These are phyloP conservation scores for Leptinotarsa tumamoca DNA, from an alignment of 2,888 invertebrate species.

Conservation along the genomic window DNA sequence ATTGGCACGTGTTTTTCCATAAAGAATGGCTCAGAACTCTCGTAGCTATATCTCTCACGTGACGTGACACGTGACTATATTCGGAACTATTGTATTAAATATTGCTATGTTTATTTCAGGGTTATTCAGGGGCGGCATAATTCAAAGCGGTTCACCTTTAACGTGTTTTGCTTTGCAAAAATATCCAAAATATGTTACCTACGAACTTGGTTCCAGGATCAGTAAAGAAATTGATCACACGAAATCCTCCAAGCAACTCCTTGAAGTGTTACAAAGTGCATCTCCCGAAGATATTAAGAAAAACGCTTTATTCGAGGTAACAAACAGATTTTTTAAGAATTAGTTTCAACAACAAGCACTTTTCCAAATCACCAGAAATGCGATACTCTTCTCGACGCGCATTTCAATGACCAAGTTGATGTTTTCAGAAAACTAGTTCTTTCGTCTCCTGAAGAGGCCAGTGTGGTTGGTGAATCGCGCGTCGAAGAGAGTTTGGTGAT, in stretches of 20 bases:
- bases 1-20: too few species aligned
- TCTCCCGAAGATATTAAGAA: constrained; percentile 14
- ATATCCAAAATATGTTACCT: constrained; percentile 21
- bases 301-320: constrained; percentile 5
- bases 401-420: too few species aligned
- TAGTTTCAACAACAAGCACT: background rate
- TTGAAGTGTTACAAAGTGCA: background rate
- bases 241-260: constrained; percentile 1
- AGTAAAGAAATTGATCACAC: background rate
- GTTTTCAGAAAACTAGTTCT: too few species aligned
- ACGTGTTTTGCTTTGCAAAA: constrained; percentile 18
- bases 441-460: too few species aligned
- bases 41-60: too few species aligned
- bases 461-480: too few species aligned
- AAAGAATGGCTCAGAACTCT: too few species aligned
- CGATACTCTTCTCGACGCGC: too few species aligned
- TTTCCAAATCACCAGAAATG: background rate
- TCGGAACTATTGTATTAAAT: too few species aligned
- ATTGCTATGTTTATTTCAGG: constrained; percentile 8
- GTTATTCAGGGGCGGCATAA: constrained; percentile 19
- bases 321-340: background rate
- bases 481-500: too few species aligned
- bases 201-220: background rate
- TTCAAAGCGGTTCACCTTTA: constrained; percentile 17
- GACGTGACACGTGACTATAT: too few species aligned